Evolutionary conservation across 2,888 invertebrate species (phyloP), one percentile per base, ranked within the genome.

Genomic region (Drosophila testacea): DNA sequence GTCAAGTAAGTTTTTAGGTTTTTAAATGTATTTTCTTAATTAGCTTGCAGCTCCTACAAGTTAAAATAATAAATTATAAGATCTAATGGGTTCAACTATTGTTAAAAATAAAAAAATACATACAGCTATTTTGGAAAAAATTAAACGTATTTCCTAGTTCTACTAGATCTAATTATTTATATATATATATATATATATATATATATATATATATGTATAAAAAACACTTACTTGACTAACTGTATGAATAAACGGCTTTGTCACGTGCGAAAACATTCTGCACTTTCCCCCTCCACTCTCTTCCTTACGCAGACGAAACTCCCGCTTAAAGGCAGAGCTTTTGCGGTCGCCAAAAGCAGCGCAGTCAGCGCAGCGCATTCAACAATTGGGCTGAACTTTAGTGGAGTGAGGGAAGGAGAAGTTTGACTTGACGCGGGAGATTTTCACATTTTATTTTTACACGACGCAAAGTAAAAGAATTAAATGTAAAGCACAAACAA

Each of bases 301-400:
- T 22, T 22, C 22, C 62, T 22, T 39, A 46, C 41, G 59, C 66
- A 54, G 54, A 38, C 62, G 11, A 38, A 10, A 47, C n/a, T 27
- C 34, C 52, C 28, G 30, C 36, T 47, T 39, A 16, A 22, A 16
- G 34, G 34, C n/a, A 11, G 47, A 38, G 44, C 34, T 51, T 54
- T 38, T 55, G 73, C 61, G 61, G 74, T 52, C 42, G 63, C 36
- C 55, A 42, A 50, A 48, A 55, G 75, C 77, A 79, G 69, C 60
- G 73, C 73, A 72, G 68, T 66, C 77, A 16, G 11, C 34, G 73
- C 73, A 73, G 69, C 68, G 83, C 85, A 87, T 85, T 85, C 87
- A 87, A 87, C 87, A 87, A 89, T 87, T 89, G 87, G 74, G 73
- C 76, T 59, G 51, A 22, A 22, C 63, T 30, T 32, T 6, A 27